Percentiles rank a stretch among this genome's conserved stretches.
These are phyloP conservation scores for Pollenia amentaria DNA, from an alignment of 2,888 invertebrate species.

Conservation along the genomic window DNA sequence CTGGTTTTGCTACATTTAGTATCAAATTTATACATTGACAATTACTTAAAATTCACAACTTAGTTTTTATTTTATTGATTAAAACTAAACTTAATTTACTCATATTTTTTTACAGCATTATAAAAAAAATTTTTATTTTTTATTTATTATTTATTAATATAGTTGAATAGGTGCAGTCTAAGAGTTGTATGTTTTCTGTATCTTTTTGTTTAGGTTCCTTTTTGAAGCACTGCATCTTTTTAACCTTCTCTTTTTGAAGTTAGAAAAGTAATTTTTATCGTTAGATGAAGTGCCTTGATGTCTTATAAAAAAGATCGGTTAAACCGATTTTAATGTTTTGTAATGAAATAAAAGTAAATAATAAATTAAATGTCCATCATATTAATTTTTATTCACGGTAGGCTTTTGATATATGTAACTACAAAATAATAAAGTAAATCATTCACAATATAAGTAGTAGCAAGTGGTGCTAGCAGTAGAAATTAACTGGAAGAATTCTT, in stretches of 20 bases:
- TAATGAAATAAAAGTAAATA: background rate
- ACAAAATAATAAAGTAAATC: too few species aligned
- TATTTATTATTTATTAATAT: constrained; percentile 62
- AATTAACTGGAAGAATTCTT: too few species aligned
- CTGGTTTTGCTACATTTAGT: constrained; percentile 42
- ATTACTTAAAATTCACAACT: constrained; percentile 64
- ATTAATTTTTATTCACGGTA: background rate
- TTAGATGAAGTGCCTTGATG: constrained; percentile 19
- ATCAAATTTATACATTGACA: constrained; percentile 69
- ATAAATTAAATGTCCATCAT: background rate
- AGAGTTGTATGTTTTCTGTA: constrained; percentile 77
- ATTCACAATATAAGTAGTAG: too few species aligned
- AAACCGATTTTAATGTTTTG: constrained; percentile 31
- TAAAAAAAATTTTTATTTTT: constrained; percentile 45
- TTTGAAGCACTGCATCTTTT: constrained; percentile 19
- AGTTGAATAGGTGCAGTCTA: constrained; percentile 81
- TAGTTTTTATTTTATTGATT: constrained; percentile 52
- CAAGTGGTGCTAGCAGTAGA: too few species aligned
- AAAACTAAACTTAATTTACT: constrained; percentile 49
- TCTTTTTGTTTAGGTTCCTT: constrained; percentile 38
- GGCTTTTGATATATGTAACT: too few species aligned
- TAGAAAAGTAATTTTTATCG: background rate
- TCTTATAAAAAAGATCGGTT: constrained; percentile 27
- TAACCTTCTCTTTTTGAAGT: background rate
- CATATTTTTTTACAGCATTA: constrained; percentile 67